Percentiles rank a stretch among this genome's conserved stretches.
These are phyloP conservation scores for Carollia perspicillata DNA, from an alignment of 2,113 vertebrate species.

Conservation along the genomic window DNA sequence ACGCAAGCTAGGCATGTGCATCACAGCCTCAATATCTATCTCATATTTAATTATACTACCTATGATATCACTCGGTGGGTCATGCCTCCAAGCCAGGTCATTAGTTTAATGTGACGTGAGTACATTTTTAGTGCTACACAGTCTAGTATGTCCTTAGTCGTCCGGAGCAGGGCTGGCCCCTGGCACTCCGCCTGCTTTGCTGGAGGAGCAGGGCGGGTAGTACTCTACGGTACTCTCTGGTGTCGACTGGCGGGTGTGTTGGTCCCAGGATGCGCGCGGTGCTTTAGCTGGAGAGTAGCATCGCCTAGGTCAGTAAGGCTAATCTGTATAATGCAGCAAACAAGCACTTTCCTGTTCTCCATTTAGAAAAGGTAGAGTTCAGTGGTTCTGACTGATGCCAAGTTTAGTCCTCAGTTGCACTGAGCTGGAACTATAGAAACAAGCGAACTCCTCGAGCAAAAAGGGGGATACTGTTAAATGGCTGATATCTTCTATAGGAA, in stretches of 20 bases:
- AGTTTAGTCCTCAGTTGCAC: neutral
- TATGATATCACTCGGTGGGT: neutral
- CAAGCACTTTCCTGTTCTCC: neutral
- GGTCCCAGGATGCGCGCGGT: neutral
- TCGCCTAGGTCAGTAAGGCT: neutral
- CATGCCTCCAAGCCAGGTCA: neutral
- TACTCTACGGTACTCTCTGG: neutral
- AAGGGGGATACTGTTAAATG: neutral
- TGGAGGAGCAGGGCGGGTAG: neutral
- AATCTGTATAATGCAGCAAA: neutral
- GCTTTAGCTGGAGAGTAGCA: neutral
- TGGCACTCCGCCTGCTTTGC: neutral
- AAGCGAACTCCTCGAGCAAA: neutral
- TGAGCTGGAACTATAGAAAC: neutral
- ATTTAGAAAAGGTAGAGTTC: neutral
- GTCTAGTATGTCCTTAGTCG: neutral
- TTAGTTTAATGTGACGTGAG: neutral
- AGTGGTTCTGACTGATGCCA: neutral
- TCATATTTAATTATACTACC: neutral
- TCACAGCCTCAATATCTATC: neutral
- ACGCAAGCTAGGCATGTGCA: neutral
- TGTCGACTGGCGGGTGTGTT: too few relatives aligned
- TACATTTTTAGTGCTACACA: neutral
- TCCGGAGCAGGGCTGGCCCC: neutral
- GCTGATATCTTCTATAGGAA: neutral